Percentiles rank a stretch among this genome's conserved stretches.
Evolutionary conservation across 2,888 invertebrate species (phyloP).

Genomic region (Abrostola tripartita): DNA sequence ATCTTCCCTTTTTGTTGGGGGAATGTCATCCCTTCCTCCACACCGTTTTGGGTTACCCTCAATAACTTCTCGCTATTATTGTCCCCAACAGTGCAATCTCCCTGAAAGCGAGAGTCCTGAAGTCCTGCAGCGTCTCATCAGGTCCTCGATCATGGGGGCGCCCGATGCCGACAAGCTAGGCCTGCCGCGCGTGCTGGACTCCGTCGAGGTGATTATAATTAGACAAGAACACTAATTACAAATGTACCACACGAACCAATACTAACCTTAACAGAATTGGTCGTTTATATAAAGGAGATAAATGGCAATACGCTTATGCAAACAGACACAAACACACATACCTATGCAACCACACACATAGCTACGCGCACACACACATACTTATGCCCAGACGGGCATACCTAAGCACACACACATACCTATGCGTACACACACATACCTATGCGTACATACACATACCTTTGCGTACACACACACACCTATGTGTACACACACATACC

Average conservation of each 20-base stretch:
- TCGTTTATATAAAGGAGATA: neutral
- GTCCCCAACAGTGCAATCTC: constrained; percentile 62
- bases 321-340: neutral
- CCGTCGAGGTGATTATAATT: constrained; percentile 91
- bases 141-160: constrained; percentile 96
- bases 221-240: too few species aligned
- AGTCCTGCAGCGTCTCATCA: constrained; percentile 95
- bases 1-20: too few species aligned
- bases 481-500: too few species aligned
- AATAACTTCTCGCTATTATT: neutral
- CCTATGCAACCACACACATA: too few species aligned
- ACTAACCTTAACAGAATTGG: neutral
- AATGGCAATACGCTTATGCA: neutral
- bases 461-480: too few species aligned
- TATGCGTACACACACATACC: too few species aligned
- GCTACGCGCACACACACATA: too few species aligned
- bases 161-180: constrained; percentile 99
- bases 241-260: too few species aligned
- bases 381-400: too few species aligned
- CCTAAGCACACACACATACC: too few species aligned
- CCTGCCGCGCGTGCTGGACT: constrained; percentile 96
- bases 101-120: constrained; percentile 89
- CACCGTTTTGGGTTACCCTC: neutral
- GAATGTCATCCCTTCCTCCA: too few species aligned
- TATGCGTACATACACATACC: too few species aligned